These are phyloP conservation scores for Etheostoma nigrum DNA, from an alignment of 2,797 vertebrate species.

Conservation along the genomic window DNA sequence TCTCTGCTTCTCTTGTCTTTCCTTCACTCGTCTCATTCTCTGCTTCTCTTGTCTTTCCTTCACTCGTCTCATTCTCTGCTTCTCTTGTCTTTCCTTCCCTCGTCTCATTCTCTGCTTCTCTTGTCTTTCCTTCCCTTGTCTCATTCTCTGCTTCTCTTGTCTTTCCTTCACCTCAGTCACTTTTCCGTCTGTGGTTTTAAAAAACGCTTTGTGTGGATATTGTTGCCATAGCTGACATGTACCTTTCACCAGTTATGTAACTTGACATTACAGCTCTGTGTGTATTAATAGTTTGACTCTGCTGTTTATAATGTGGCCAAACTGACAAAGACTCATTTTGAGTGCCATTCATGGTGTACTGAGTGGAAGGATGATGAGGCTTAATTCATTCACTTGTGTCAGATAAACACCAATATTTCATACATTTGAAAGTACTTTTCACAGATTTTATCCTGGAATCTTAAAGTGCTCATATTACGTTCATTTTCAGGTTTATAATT, in stretches of 20 bases:
- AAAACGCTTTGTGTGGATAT: constrained; percentile 18
- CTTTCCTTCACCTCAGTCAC: neutral
- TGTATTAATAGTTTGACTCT: constrained; percentile 50
- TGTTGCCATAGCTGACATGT: constrained; percentile 23
- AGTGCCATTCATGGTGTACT: constrained; percentile 8
- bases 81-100: neutral
- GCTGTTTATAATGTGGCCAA: constrained; percentile 39
- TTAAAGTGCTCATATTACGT: too few relatives aligned
- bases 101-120: constrained; percentile 7
- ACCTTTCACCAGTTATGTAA: constrained; percentile 27
- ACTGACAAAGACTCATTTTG: constrained; percentile 23
- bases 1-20: neutral
- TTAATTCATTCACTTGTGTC: neutral
- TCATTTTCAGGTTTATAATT: too few relatives aligned
- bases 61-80: neutral
- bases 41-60: neutral
- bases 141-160: constrained; percentile 5
- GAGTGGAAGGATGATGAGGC: neutral
- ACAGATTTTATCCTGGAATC: neutral
- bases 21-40: neutral
- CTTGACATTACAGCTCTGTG: constrained; percentile 29
- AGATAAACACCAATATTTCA: neutral
- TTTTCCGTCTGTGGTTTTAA: constrained; percentile 2
- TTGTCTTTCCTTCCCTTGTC: neutral
- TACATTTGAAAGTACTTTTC: neutral